Base-by-base conservation (phyloP, 1,140 invertebrate genomes). In the Zeugodacus cucurbitae region DNA sequence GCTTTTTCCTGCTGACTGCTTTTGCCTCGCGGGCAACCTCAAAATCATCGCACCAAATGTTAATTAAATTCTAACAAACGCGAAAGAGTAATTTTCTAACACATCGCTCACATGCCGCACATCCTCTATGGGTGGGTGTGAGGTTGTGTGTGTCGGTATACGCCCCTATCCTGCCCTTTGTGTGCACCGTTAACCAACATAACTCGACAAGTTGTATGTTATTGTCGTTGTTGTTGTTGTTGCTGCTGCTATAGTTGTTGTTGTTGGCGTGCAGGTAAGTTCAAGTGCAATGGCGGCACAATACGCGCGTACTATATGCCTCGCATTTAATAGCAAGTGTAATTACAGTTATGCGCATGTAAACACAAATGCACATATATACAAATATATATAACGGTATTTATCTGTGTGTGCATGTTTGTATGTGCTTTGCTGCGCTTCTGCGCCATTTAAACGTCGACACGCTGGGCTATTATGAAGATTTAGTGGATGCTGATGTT, bases 31-130 rank as follows among this genome's bases (percentile, higher is more conserved):
- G n/a, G 26, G 44, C 41, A 82, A 82, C 74, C 67, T 48, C 74
- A 82, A 82, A 82, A 82, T 82, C 74, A 48, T 26, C 74, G 74
- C 74, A 54, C 22, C 74, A 82, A 82, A 82, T 82, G 74, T 48
- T 82, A 82, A 82, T 82, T 82, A 82, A 82, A 82, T 82, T 82
- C 74, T 82, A 82, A 54, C 74, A 82, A 82, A 82, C 26, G 74
- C n/a, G 74, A 82, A 82, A 44, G 74, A 48, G 74, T 82, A 82
- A 82, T 82, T 82, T 82, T 41, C 41, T 54, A 48, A 82, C 37
- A 82, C 37, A 74, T 74, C 34, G 34, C 34, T 74, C 34, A 74
- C 67, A 74, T 74, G 17, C 32, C 67, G 14, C 67, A 32, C 67
- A 20, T 20, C 0, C 20, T 5, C 11, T 70, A 20, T 14, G 11